Base-by-base conservation (phyloP, 2,113 vertebrate species). In the Paralichthys olivaceus region DNA sequence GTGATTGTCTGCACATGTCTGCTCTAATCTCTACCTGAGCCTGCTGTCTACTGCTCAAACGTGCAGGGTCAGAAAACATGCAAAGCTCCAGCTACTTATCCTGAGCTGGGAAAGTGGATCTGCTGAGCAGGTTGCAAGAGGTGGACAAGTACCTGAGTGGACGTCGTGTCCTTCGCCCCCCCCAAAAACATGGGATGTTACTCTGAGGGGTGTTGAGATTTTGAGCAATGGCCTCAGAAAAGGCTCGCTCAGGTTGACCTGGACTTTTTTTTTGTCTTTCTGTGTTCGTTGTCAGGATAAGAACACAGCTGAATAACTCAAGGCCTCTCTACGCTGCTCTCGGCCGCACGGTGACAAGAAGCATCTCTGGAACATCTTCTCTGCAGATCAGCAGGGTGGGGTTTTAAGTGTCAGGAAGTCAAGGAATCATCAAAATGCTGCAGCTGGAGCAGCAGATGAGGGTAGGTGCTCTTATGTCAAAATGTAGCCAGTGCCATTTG, bases 81-180 rank as follows among this genome's bases (percentile, higher is more conserved):
- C 71, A 90, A 88, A 91, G 88, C 82, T 74, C 20, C 86, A 84
- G 89, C 79, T 85, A 84, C 87, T 93, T 94, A 92, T 53, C 53
- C 66, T 84, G 85, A 91, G 87, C 91, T 81, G 75, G 75, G 83
- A 88, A 86, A 87, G 85, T 89, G 89, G 91, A 93, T 90, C 63
- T 86, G 72, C 64, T 82, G 72, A 85, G 60, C 77, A 62, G 73
- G 68, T 64, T 79, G 73, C 81, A 54, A 64, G 71, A 77, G 51
- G 84, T 65, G 51, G 23, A 85, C 43, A 20, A 28, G 74, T 2
- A 55, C 47, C 43, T 64, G 62, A 54, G 28, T 54, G 62, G 69
- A 72, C 65, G 37, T 28, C 6, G 20, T 25, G 26, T 55, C 47
- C 56, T 49, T 58, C 2, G 17, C 11, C 20, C 23, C 4, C 9